A percentile compares a stretch with the other conserved stretches of the same genome.
Conservation (phyloP, 2,113 vertebrate genomes). For the Corythoichthys intestinalis region DNA sequence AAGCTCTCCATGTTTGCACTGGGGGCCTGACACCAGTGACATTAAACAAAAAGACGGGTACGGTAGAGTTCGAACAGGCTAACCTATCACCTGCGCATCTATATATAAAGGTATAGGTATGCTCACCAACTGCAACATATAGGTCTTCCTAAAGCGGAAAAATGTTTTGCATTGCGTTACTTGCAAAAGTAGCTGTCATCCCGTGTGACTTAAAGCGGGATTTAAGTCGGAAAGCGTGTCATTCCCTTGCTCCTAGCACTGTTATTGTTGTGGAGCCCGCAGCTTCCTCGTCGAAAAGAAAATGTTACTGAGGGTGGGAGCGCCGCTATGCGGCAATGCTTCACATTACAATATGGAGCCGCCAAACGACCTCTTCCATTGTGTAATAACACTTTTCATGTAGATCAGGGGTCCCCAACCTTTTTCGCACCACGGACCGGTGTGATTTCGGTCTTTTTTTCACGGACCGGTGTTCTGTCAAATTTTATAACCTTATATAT, state of each 20-base stretch:
- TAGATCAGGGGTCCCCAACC: too few relatives aligned
- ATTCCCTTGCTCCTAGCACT: slow-evolving; percentile 11
- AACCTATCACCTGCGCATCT: slow-evolving; percentile 12
- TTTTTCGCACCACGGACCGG: too few relatives aligned
- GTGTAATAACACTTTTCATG: too few relatives aligned
- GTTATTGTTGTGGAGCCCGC: slow-evolving; percentile 44
- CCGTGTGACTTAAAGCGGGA: neutral
- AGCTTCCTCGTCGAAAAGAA: slow-evolving; percentile 21
- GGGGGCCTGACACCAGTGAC: slow-evolving; percentile 22
- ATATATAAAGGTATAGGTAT: neutral
- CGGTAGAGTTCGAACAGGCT: slow-evolving; percentile 15
- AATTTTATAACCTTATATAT: too few relatives aligned
- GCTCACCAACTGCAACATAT: neutral
- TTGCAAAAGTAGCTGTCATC: neutral
- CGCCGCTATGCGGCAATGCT: slow-evolving; percentile 3
- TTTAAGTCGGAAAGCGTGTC: neutral
- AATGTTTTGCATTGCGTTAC: neutral
- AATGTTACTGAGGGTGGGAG: neutral
- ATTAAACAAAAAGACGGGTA: slow-evolving; percentile 20
- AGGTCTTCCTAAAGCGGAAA: neutral
- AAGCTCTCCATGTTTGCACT: slow-evolving; percentile 64
- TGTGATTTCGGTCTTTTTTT: too few relatives aligned
- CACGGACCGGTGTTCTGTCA: too few relatives aligned
- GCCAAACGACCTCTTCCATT: too few relatives aligned
- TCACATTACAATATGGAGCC: neutral